Evolutionary conservation across 2,113 vertebrate genomes (phyloP), one percentile per base, ranked within the genome.

Genomic region (Xenopus borealis): DNA sequence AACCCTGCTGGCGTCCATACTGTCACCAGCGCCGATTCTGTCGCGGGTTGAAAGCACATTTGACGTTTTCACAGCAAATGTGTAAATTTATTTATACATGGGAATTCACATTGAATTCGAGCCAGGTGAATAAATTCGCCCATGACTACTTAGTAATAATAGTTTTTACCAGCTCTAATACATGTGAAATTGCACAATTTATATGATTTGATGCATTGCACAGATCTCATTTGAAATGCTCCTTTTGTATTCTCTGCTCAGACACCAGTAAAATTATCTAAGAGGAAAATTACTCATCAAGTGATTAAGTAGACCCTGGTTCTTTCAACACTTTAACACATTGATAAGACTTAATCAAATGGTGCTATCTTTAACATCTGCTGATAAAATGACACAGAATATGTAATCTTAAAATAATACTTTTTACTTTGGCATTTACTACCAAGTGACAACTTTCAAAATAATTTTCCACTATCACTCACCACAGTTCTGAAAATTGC

Each of bases 201-300:
- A 9, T 40, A 40, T 7, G 3, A 40, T 40, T 40, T 40, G 5
- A 6, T 40, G 8, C 7, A 40, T 7, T 40, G 33, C 33, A 6
- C 33, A 40, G 8, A 40, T 40, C 33, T 40, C 33, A 33, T 6
- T 40, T 40, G 33, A 40, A 40, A 40, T 40, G 8, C 23, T 40
- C 1, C 8, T 12, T 52, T 58, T n/a, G 45, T 68, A 18, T 68
- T 47, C 52, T 17, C 20, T 47, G 59, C 19, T 58, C 52, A 45
- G n/a, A 59, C 72, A 47, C 30, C 72, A 66, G 72, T 58, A 61
- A 75, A 67, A 75, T 61, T 30, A 61, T 61, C 20, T 12, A 61
- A 61, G 53, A 47, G 46, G 40, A 75, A 67, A 67, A 75, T 67
- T 64, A 75, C 72, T 68, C 66, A 75, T 67, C 65, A 58, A 62